A percentile compares a stretch with the other conserved stretches of the same genome.
Conservation (phyloP, 2,888 invertebrate genomes). For the Eretmocerus hayati region DNA sequence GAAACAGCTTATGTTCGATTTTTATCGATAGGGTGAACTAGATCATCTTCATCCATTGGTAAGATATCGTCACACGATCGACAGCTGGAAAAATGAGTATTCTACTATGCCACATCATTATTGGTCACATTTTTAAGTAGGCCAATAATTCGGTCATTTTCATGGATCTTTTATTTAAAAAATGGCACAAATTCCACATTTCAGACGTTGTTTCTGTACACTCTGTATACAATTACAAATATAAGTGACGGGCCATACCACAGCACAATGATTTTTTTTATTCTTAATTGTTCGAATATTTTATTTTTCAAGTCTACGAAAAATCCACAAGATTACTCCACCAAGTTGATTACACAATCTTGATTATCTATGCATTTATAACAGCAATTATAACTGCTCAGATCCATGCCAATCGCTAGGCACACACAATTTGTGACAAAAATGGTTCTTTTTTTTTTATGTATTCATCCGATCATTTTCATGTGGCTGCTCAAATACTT, state of each 20-base stretch:
- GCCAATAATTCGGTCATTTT: too few relatives aligned
- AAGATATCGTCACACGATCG: too few relatives aligned
- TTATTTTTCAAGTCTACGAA: slow-evolving; percentile 29
- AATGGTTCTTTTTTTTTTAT: too few relatives aligned
- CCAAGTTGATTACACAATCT: slow-evolving; percentile 38
- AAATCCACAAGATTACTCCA: slow-evolving; percentile 38
- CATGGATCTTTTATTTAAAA: too few relatives aligned
- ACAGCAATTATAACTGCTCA: slow-evolving; percentile 56
- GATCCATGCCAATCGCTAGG: slow-evolving; percentile 59
- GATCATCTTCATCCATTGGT: too few relatives aligned
- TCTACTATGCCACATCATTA: too few relatives aligned
- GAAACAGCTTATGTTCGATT: too few relatives aligned
- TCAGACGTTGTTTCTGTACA: slow-evolving; percentile 35
- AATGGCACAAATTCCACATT: slow-evolving; percentile 40
- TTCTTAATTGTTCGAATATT: slow-evolving; percentile 23
- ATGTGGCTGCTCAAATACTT: too few relatives aligned
- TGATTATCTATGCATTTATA: slow-evolving; percentile 36
- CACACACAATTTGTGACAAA: slow-evolving; percentile 59
- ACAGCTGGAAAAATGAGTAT: too few relatives aligned
- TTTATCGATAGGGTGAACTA: too few relatives aligned
- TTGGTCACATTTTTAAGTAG: too few relatives aligned
- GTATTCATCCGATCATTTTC: too few relatives aligned
- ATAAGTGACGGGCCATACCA: slow-evolving; percentile 47
- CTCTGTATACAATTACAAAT: slow-evolving; percentile 41
- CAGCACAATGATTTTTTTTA: slow-evolving; percentile 45